Evolutionary conservation across 2,113 vertebrate species (phyloP).

Genomic region (Scatophagus argus): DNA sequence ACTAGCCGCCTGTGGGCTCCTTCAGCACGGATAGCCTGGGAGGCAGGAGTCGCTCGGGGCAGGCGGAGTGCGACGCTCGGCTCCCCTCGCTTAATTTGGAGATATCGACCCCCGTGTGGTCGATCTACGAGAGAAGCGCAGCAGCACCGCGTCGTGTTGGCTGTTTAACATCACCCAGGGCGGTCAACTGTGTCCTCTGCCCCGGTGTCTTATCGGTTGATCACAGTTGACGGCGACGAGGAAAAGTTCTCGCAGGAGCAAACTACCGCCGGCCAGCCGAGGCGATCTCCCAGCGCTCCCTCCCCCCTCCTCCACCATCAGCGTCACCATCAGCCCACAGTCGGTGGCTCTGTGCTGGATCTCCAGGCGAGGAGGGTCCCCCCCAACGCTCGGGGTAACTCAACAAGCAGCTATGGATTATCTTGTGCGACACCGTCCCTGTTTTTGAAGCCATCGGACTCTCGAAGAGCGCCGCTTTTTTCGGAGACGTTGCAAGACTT

Average conservation of each 20-base stretch:
- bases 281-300: conserved; percentile 37
- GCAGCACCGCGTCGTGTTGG: not conserved
- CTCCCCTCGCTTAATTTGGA: not conserved
- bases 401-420: conserved; percentile 60
- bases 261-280: conserved; percentile 28
- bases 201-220: conserved; percentile 18
- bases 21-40: conserved; percentile 21
- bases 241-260: conserved; percentile 37
- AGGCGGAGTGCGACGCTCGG: conserved; percentile 34
- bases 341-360: conserved; percentile 54
- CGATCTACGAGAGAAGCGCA: not conserved
- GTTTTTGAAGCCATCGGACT: not conserved
- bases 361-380: conserved; percentile 53
- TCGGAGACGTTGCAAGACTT: conserved; percentile 50
- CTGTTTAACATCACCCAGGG: accelerated
- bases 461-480: not conserved
- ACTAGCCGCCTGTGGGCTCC: conserved; percentile 1
- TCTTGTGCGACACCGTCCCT: not conserved
- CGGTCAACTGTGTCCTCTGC: too few species aligned
- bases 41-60: conserved; percentile 33
- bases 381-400: conserved; percentile 32
- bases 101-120: not conserved
- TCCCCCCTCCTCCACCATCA: conserved; percentile 48
- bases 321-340: conserved; percentile 54
- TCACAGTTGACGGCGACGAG: conserved; percentile 34